Evolutionary conservation across 2,797 vertebrate species (phyloP).

Genomic region (Anableps anableps): DNA sequence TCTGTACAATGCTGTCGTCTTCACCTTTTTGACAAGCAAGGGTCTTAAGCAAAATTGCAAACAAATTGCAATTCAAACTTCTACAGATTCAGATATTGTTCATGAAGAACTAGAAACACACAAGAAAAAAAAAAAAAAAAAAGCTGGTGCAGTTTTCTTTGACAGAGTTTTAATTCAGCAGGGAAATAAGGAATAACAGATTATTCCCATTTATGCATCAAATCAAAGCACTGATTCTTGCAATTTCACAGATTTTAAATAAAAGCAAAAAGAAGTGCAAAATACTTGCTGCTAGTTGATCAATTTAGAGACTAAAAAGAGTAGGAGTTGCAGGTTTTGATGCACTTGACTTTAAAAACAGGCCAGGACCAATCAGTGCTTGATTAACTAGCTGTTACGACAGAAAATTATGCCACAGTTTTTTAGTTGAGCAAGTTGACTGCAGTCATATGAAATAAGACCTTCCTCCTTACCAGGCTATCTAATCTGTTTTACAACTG

Average conservation of each 20-base stretch:
- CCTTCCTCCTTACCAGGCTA: slow-evolving; percentile 4
- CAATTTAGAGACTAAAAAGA: background rate
- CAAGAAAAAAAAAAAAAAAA: background rate
- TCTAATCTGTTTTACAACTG: slow-evolving; percentile 21
- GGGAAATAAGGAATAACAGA: background rate
- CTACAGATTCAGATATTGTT: background rate
- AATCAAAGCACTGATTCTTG: background rate
- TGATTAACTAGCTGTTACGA: background rate
- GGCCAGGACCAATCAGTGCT: background rate
- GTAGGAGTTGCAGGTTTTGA: background rate
- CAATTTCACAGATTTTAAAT: background rate
- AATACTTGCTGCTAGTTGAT: background rate
- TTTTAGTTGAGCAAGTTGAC: slow-evolving; percentile 22
- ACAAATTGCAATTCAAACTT: background rate
- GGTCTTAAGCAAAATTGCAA: too few relatives aligned
- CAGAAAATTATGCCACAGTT: slow-evolving; percentile 45
- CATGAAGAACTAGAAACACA: background rate
- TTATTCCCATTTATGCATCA: background rate
- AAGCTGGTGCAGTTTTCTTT: background rate
- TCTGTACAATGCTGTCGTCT: background rate
- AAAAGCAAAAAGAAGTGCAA: background rate
- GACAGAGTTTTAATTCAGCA: background rate
- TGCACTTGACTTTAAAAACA: background rate
- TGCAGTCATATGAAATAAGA: slow-evolving; percentile 29
- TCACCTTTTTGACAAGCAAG: background rate